Base-by-base conservation (phyloP, 2,797 vertebrate genomes). In the Otolemur crassicaudatus region DNA sequence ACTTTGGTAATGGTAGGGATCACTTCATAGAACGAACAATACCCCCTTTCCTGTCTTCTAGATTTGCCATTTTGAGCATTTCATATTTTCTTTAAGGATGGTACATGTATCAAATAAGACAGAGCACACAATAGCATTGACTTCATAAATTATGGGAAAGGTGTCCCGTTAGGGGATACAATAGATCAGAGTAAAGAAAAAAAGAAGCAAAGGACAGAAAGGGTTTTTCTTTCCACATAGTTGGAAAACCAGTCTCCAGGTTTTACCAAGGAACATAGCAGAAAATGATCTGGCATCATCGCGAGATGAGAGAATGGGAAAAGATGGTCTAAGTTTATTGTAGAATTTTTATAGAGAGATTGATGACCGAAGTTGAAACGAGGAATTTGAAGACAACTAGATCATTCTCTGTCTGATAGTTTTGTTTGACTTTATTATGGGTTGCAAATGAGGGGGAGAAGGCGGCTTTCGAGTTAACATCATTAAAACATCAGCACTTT, bases 351-450 rank as follows among this genome's bases (percentile, higher is more conserved):
- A 27, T 1, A 46, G 83, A 63, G 75, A 34, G 5, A 31, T 2
- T 40, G 40, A 37, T 46, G 23, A 9, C 31, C 65, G 19, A 29
- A 63, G 19, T 56, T 79, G 1, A n/a, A 69, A 79, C 49, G 27
- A 90, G 37, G 12, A 90, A 46, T 94, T 31, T 79, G 49, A 86
- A 88, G 70, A 61, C 22, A 82, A 17, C 22, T 31, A 3, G 82
- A 22, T 80, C 46, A 72, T 84, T 72, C 10, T 79, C 17, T 56
- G 67, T 76, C 11, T 46, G 3, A 61, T 76, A 63, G 76, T 83
- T 86, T 79, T 86, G 20, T 69, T 93, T 65, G 92, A 81, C 40
- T 94, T 77, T 87, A 31, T 69, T 72, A 17, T 87, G 34, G 65
- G 40, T 84, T 87, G 84, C 25, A 85, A 88, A 77, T 73, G 70